Evolutionary conservation across 2,113 vertebrate genomes (phyloP).

Genomic region (Dipodomys ordii): DNA sequence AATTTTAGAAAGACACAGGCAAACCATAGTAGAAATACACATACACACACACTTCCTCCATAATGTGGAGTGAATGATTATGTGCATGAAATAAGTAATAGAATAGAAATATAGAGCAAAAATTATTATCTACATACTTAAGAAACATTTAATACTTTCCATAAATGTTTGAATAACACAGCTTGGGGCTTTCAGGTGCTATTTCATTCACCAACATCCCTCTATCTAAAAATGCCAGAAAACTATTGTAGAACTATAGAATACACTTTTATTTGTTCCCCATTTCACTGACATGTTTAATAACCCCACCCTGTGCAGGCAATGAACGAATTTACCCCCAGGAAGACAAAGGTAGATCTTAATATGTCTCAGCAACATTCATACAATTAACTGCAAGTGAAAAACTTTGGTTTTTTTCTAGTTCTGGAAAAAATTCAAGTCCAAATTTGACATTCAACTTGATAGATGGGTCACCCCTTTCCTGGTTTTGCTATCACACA

Average conservation of each 20-base stretch:
- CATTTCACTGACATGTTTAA: background rate
- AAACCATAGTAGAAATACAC: background rate
- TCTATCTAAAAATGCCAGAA: background rate
- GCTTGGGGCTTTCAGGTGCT: background rate
- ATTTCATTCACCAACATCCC: background rate
- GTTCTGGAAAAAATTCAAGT: constrained; percentile 31
- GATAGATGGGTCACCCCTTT: background rate
- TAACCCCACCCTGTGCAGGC: background rate
- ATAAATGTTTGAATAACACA: background rate
- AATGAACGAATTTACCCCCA: background rate
- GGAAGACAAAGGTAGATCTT: background rate
- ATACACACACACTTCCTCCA: background rate
- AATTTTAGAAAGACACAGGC: background rate
- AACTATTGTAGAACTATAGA: background rate
- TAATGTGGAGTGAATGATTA: too few relatives aligned
- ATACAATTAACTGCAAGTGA: background rate
- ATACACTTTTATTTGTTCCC: background rate
- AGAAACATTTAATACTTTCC: background rate
- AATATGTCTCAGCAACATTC: background rate
- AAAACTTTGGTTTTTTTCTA: background rate
- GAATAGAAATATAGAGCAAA: background rate
- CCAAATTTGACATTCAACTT: background rate
- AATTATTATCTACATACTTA: background rate
- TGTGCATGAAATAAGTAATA: background rate
- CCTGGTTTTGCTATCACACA: background rate